These are phyloP conservation scores for Pocillopora verrucosa DNA, from an alignment of 64 coral and sea anemone genomes.

Conservation along the genomic window DNA sequence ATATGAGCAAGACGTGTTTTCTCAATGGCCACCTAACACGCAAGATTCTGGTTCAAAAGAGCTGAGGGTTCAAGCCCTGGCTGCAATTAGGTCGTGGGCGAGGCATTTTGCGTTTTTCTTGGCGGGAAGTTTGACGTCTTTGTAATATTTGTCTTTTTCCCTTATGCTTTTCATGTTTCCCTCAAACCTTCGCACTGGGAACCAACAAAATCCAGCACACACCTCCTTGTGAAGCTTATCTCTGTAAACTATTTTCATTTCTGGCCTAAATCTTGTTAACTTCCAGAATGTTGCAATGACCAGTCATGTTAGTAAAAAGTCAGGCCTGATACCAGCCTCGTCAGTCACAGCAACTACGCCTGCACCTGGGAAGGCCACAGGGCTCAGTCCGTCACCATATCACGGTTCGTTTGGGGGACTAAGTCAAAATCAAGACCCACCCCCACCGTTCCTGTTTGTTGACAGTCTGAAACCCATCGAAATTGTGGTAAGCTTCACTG, in stretches of 20 bases:
- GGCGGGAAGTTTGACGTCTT: no score
- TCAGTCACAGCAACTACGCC: conserved; percentile 80
- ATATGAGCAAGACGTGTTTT: no score
- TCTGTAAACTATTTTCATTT: not conserved
- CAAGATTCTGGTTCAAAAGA: no score
- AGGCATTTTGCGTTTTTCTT: no score
- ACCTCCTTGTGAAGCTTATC: not conserved
- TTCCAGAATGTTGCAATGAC: conserved; percentile 83
- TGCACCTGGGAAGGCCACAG: conserved; percentile 69
- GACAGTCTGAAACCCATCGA: conserved; percentile 90
- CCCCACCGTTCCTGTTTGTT: conserved; percentile 92
- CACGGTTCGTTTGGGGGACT: conserved; percentile 30
- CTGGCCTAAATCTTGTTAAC: not conserved
- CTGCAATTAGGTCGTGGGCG: no score
- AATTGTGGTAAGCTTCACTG: conserved; percentile 85
- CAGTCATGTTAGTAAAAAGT: conserved; percentile 83
- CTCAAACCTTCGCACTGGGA: no score
- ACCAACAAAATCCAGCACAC: no score
- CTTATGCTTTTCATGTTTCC: no score
- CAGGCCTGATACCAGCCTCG: conserved; percentile 65
- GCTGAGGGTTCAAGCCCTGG: no score
- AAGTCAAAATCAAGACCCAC: conserved; percentile 64
- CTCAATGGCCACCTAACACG: no score
- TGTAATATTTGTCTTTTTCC: no score
- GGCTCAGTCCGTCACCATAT: conserved; percentile 73